phyloP scores from a whole-genome alignment of 2,113 vertebrate species.

The Fukomys damarensis region DNA sequence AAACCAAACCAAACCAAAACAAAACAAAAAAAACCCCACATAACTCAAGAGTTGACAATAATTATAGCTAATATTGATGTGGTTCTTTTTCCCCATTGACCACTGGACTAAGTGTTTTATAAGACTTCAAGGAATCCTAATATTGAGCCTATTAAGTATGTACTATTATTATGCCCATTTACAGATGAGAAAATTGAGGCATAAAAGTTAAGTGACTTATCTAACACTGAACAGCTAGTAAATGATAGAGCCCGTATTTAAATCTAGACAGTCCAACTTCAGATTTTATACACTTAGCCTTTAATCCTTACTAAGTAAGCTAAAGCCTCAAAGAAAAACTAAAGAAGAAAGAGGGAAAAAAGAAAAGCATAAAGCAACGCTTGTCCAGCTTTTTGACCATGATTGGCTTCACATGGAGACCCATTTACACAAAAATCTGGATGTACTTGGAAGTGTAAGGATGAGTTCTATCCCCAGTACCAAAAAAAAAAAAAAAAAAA shows the following conservation, averaged over 20 bases:
- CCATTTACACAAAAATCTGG: too few species aligned
- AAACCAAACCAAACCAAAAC: too few species aligned
- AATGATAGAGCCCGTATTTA: not conserved
- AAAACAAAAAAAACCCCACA: too few species aligned
- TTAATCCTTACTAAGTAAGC: not conserved
- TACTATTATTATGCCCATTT: accelerated
- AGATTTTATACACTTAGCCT: not conserved
- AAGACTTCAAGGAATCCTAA: accelerated
- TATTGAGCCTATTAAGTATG: accelerated
- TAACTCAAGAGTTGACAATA: not conserved
- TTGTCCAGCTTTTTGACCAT: accelerated
- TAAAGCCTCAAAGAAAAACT: not conserved
- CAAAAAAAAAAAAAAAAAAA: too few species aligned
- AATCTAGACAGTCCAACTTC: not conserved
- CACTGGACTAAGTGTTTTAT: not conserved
- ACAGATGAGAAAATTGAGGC: not conserved
- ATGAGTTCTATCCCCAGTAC: too few species aligned
- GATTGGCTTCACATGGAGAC: too few species aligned
- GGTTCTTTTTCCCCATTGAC: accelerated
- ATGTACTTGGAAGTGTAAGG: too few species aligned
- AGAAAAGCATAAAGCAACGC: accelerated
- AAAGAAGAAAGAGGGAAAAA: too few species aligned
- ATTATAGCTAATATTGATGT: not conserved
- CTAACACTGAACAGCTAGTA: accelerated
- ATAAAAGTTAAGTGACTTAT: accelerated